Evolutionary conservation across 2,797 vertebrate species (phyloP).

Genomic region (Synanceia verrucosa): DNA sequence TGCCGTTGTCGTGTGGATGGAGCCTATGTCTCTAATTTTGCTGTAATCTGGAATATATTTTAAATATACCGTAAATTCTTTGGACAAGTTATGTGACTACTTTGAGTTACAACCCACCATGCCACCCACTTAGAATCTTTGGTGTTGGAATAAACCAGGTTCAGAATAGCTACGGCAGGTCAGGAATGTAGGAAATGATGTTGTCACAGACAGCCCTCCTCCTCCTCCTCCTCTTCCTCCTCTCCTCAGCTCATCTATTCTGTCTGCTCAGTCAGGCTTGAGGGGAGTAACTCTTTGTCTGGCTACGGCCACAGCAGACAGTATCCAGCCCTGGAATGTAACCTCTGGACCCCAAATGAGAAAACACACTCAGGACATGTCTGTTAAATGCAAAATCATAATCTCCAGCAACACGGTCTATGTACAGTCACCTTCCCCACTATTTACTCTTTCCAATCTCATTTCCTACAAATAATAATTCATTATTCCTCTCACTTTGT

Average conservation of each 20-base stretch:
- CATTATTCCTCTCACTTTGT: not conserved
- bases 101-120: constrained; percentile 9
- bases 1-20: too few relatives aligned
- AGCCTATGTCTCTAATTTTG: too few relatives aligned
- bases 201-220: constrained; percentile 64
- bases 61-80: not conserved
- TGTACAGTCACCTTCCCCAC: not conserved
- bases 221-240: constrained; percentile 38
- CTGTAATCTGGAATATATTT: too few relatives aligned
- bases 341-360: constrained; percentile 70
- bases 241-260: constrained; percentile 62
- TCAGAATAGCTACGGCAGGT: constrained; percentile 50
- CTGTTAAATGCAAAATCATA: not conserved
- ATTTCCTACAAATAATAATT: constrained; percentile 6
- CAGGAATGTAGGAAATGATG: constrained; percentile 73
- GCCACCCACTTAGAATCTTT: constrained; percentile 57
- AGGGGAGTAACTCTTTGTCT: constrained; percentile 69
- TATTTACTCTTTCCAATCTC: not conserved
- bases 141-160: constrained; percentile 36
- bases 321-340: constrained; percentile 75
- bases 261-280: constrained; percentile 75
- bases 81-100: not conserved
- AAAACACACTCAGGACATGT: constrained; percentile 30
- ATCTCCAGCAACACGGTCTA: not conserved
- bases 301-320: constrained; percentile 64